Conservation (phyloP, 2,888 invertebrate genomes). For the Agriopis marginaria region DNA sequence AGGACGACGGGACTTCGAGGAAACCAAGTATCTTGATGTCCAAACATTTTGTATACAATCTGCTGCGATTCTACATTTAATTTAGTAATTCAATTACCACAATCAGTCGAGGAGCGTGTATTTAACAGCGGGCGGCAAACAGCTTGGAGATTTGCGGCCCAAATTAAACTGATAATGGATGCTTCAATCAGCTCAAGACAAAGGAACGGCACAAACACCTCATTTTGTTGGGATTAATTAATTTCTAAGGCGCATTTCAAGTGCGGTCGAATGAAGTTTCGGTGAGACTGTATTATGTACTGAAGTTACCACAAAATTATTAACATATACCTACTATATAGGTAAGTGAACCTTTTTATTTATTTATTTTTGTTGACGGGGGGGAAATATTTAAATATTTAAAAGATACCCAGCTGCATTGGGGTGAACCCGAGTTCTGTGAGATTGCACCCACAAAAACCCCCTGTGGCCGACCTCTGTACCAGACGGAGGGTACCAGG, state of each 20-base stretch:
- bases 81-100: conserved; percentile 23
- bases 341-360: too few species aligned
- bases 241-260: conserved; percentile 11
- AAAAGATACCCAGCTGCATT: too few species aligned
- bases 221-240: conserved; percentile 29
- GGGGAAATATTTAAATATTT: too few species aligned
- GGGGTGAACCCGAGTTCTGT: too few species aligned
- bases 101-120: conserved; percentile 17
- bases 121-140: conserved; percentile 9
- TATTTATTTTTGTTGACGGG: too few species aligned
- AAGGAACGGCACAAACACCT: conserved; percentile 31
- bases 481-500: too few species aligned
- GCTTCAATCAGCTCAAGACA: conserved; percentile 35
- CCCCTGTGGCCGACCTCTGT: too few species aligned
- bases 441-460: too few species aligned
- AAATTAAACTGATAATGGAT: conserved; percentile 33
- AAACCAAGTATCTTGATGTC: background rate
- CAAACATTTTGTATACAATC: background rate
- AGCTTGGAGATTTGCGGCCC: conserved; percentile 20
- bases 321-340: too few species aligned
- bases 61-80: background rate
- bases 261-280: conserved; percentile 5
- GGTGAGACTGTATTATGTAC: background rate
- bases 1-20: too few species aligned
- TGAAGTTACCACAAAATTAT: background rate